These are phyloP conservation scores for Brachionus plicatilis DNA, from an alignment of 1,140 invertebrate genomes.

Conservation along the genomic window DNA sequence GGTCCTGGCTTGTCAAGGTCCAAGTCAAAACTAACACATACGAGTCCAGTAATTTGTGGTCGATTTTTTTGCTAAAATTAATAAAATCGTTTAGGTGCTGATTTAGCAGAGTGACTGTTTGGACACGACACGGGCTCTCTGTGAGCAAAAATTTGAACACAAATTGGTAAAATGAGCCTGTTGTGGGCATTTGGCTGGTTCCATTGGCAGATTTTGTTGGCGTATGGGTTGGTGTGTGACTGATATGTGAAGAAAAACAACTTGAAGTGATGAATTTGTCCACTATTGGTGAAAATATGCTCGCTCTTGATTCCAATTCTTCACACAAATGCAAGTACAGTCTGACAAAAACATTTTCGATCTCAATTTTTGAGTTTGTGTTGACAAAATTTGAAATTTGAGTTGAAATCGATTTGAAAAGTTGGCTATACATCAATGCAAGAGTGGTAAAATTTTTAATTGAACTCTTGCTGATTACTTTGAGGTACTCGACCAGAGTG, in stretches of 20 bases:
- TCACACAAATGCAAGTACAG: neutral
- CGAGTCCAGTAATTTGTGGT: neutral
- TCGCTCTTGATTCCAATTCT: neutral
- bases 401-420: neutral
- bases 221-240: conserved; percentile 10
- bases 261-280: neutral
- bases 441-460: neutral
- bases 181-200: neutral
- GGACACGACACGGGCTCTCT: neutral
- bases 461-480: neutral
- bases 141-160: conserved; percentile 8
- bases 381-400: conserved; percentile 37
- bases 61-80: neutral
- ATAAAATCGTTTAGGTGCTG: neutral
- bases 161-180: conserved; percentile 2
- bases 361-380: conserved; percentile 2
- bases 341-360: neutral
- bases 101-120: neutral
- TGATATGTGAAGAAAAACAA: neutral
- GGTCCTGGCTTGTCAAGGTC: neutral
- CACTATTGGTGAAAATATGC: neutral
- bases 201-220: neutral
- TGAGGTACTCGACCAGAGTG: neutral
- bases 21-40: neutral
- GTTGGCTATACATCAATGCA: neutral